phyloP scores from a whole-genome alignment of 64 coral and sea anemone species.

The Catalaphyllia jardinei region DNA sequence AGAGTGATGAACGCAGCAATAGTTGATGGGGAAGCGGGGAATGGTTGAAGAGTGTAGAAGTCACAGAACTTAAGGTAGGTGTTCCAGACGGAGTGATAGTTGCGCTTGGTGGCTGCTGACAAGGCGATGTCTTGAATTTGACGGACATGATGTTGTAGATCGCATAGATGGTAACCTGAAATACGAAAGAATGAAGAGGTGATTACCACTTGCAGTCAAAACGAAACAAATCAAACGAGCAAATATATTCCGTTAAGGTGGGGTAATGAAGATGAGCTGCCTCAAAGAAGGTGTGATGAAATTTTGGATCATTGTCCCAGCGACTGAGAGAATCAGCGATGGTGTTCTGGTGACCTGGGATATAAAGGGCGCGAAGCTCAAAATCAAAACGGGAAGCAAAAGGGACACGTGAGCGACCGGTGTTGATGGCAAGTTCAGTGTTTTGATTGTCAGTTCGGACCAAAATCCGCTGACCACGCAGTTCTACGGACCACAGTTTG shows the following conservation, averaged over 20 bases:
- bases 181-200: neutral
- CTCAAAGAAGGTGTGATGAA: neutral
- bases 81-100: neutral
- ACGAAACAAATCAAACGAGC: neutral
- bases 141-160: neutral
- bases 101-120: neutral
- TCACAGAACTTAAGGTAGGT: no score
- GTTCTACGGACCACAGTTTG: no score
- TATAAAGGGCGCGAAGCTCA: neutral
- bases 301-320: neutral
- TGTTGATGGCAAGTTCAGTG: slow-evolving; percentile 5
- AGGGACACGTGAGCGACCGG: neutral
- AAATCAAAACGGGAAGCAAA: slow-evolving; percentile 1
- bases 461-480: neutral
- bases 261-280: neutral
- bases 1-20: no score
- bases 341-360: neutral
- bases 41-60: no score
- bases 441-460: slow-evolving; percentile 11
- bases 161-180: neutral
- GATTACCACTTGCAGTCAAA: neutral
- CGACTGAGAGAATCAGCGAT: neutral
- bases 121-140: neutral
- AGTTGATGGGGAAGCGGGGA: no score
- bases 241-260: neutral